A percentile compares a stretch with the other conserved stretches of the same genome.
These are phyloP conservation scores for Eupithecia exiguata DNA, from an alignment of 2,888 invertebrate genomes.

Conservation along the genomic window DNA sequence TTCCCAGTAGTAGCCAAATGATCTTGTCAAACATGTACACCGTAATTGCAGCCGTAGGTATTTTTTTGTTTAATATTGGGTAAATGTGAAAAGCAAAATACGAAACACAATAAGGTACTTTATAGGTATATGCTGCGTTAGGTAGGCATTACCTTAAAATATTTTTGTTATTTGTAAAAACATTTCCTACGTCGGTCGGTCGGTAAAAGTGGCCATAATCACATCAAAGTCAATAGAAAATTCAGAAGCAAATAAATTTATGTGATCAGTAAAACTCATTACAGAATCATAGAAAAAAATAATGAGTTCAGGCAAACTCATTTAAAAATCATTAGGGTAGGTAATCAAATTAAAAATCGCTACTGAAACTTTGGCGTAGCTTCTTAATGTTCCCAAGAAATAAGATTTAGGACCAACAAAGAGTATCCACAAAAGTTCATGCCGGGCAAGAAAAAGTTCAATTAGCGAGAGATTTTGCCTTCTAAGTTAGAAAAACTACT, in stretches of 20 bases:
- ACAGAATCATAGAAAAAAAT: neutral
- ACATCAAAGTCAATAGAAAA: neutral
- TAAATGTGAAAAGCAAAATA: neutral
- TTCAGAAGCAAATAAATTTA: constrained; percentile 6
- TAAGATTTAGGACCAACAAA: constrained; percentile 34
- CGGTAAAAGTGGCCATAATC: neutral
- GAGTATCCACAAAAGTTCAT: constrained; percentile 30
- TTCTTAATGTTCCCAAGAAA: constrained; percentile 25
- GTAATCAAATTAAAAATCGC: constrained; percentile 32
- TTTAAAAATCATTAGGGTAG: constrained; percentile 31
- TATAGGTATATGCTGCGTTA: neutral
- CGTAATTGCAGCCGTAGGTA: too few species aligned
- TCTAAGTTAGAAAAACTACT: constrained; percentile 39
- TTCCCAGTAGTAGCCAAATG: too few species aligned
- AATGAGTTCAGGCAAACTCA: constrained; percentile 13
- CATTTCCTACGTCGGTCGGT: neutral
- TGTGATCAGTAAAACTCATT: constrained; percentile 7
- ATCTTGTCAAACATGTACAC: neutral
- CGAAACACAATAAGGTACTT: neutral
- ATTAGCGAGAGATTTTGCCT: constrained; percentile 45
- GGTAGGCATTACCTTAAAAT: neutral
- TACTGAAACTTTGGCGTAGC: constrained; percentile 22
- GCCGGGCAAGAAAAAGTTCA: constrained; percentile 40
- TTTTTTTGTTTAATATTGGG: neutral
- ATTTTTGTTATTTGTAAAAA: neutral